Conservation (phyloP, 2,797 vertebrate genomes). For the Chaetodon trifasciatus region DNA sequence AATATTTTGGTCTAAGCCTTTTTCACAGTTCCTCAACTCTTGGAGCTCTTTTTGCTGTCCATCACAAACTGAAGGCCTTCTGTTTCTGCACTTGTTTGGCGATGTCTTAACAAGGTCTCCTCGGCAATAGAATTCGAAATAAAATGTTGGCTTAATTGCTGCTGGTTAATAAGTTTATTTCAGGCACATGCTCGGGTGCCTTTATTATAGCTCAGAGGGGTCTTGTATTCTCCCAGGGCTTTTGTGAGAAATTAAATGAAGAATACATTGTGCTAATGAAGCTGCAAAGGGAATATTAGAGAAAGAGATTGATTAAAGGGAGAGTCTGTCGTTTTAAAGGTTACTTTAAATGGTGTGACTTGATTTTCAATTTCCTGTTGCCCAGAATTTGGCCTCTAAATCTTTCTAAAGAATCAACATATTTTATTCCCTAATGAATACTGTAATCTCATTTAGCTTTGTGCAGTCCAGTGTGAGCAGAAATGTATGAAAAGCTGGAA, state of each 20-base stretch:
- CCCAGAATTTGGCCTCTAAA: conserved; percentile 31
- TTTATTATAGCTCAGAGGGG: conserved; percentile 67
- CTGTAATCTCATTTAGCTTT: conserved; percentile 9
- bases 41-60: conserved; percentile 22
- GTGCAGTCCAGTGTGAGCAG: not conserved
- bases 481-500: not conserved
- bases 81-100: conserved; percentile 41
- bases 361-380: conserved; percentile 59
- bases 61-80: conserved; percentile 21
- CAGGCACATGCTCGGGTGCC: conserved; percentile 66
- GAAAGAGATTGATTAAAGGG: conserved; percentile 55
- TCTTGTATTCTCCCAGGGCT: conserved; percentile 59
- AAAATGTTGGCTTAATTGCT: conserved; percentile 72
- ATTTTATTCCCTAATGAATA: conserved; percentile 33
- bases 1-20: conserved; percentile 24
- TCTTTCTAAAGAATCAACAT: conserved; percentile 28
- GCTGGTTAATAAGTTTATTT: conserved; percentile 78
- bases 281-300: conserved; percentile 67
- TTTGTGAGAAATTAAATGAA: conserved; percentile 64
- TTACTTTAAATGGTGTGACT: conserved; percentile 48
- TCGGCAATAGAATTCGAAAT: conserved; percentile 62
- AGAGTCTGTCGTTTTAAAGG: conserved; percentile 54
- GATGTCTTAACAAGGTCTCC: conserved; percentile 66
- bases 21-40: conserved; percentile 26
- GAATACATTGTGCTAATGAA: conserved; percentile 70